Evolutionary conservation across 2,888 invertebrate species (phyloP).

Genomic region (Pachymerium ferrugineum): DNA sequence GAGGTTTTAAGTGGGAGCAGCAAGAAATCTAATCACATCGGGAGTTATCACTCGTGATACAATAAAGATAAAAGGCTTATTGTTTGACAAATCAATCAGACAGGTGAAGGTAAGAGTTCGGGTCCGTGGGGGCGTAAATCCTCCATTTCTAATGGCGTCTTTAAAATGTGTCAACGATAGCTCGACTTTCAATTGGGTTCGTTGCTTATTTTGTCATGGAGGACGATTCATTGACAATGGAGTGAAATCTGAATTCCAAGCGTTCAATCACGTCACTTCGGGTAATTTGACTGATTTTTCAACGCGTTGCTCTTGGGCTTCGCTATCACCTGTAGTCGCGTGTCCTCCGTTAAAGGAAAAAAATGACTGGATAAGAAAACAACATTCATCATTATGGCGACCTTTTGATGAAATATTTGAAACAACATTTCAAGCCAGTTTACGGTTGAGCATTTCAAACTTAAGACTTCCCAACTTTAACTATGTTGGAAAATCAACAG

Average conservation of each 20-base stretch:
- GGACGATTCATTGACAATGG: background rate
- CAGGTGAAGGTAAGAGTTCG: background rate
- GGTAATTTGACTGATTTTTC: background rate
- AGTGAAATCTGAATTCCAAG: background rate
- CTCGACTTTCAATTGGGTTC: background rate
- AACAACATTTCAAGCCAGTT: background rate
- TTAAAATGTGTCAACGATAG: background rate
- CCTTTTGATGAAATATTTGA: background rate
- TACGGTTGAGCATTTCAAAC: background rate
- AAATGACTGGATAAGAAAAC: background rate
- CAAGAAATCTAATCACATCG: background rate
- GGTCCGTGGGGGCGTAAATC: background rate
- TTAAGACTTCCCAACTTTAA: background rate
- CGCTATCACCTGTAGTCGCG: background rate
- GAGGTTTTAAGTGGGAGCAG: background rate
- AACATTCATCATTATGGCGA: background rate
- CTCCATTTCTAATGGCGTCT: background rate
- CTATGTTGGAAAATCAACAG: background rate
- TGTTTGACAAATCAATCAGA: background rate
- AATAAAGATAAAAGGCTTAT: background rate
- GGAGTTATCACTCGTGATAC: background rate
- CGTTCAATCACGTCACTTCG: background rate
- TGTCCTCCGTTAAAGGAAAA: background rate
- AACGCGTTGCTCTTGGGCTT: background rate
- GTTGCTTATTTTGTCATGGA: background rate